Evolutionary conservation across 1,140 invertebrate genomes (phyloP).

Genomic region (Bombyx mori): ASM3026992v2 NC_085114.1:7390001-7390500

Average conservation of each 20-base stretch:
- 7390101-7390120: too few relatives aligned
- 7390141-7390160: too few relatives aligned
- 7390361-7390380: too few relatives aligned
- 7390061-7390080: too few relatives aligned
- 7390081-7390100: too few relatives aligned
- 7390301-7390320: conserved; percentile 64
- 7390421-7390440: neutral
- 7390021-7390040: too few relatives aligned
- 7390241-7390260: conserved; percentile 64
- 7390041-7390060: too few relatives aligned
- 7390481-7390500: too few relatives aligned
- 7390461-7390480: too few relatives aligned
- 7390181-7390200: conserved; percentile 66
- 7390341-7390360: conserved; percentile 40
- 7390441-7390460: neutral
- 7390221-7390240: conserved; percentile 71
- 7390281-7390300: conserved; percentile 49
- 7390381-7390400: conserved; percentile 46
- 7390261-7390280: conserved; percentile 29
- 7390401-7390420: conserved; percentile 29
- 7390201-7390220: conserved; percentile 71
- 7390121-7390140: too few relatives aligned
- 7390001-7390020: too few relatives aligned
- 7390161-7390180: conserved; percentile 64
- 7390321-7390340: conserved; percentile 51